Percentiles rank a stretch among this genome's conserved stretches.
These are phyloP conservation scores for Phocoena phocoena DNA, from an alignment of 2,113 vertebrate genomes.

Conservation along the genomic window DNA sequence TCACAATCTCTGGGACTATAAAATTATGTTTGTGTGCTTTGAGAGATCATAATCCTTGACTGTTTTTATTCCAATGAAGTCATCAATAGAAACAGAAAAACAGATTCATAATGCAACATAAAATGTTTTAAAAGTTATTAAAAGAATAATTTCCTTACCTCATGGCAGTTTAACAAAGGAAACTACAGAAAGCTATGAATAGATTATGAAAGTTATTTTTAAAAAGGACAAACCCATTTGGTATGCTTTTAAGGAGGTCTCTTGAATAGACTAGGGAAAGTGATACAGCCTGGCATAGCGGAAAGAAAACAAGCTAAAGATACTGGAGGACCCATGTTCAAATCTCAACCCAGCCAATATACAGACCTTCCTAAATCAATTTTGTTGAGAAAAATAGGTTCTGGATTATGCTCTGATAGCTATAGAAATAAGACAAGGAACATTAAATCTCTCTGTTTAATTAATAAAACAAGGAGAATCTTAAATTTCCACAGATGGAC, in stretches of 20 bases:
- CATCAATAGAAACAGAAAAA: constrained; percentile 4
- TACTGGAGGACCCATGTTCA: neutral
- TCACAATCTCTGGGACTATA: neutral
- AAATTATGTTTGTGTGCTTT: neutral
- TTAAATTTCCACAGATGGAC: neutral
- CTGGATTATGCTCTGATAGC: neutral
- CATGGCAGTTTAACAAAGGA: neutral
- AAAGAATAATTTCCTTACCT: constrained; percentile 24
- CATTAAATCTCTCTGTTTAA: neutral
- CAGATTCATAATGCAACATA: neutral
- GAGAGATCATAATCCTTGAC: neutral
- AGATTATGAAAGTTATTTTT: neutral
- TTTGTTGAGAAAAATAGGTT: neutral
- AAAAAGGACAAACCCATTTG: neutral
- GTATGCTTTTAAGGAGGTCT: neutral
- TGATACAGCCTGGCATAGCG: neutral
- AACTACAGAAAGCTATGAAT: neutral
- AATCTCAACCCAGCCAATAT: neutral
- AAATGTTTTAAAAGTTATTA: neutral
- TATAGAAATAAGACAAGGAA: neutral
- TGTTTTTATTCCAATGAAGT: neutral
- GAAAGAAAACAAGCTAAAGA: neutral
- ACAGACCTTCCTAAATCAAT: neutral
- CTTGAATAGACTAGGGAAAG: neutral
- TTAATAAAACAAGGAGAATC: neutral